A percentile compares a stretch with the other conserved stretches of the same genome.
phyloP scores from a whole-genome alignment of 2,113 vertebrate genomes.

The Polypterus bichir region DNA sequence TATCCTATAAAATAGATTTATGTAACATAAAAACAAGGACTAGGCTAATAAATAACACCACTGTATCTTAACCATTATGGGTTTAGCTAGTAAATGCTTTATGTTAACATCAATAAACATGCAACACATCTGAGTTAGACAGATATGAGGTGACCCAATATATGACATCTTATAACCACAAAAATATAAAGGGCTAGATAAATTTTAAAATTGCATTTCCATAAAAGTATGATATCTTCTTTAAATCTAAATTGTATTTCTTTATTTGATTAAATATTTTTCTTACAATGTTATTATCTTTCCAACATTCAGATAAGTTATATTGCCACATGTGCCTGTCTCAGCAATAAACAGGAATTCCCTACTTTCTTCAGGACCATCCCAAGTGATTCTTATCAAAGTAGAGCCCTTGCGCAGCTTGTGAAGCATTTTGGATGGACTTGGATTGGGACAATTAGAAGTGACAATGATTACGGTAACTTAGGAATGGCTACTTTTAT shows the following conservation, averaged over 20 bases:
- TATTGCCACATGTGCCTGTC: constrained; percentile 7
- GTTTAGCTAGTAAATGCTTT: no score
- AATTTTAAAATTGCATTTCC: background rate
- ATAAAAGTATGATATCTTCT: background rate
- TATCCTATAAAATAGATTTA: background rate
- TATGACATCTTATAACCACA: background rate
- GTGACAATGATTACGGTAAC: constrained; percentile 12
- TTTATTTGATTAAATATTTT: background rate
- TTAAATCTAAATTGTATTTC: background rate
- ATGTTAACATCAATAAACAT: no score
- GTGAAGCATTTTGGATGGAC: constrained; percentile 11
- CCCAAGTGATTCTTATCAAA: constrained; percentile 9
- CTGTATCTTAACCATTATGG: no score
- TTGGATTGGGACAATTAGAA: constrained; percentile 10
- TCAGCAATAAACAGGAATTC: constrained; percentile 6
- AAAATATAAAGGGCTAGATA: background rate
- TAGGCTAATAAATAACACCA: no score
- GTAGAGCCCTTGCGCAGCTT: constrained; percentile 8
- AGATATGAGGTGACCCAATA: no score
- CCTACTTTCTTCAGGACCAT: constrained; percentile 13
- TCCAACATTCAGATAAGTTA: constrained; percentile 7
- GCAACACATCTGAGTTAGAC: no score
- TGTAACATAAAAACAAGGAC: no score
- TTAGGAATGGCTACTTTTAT: constrained; percentile 8
- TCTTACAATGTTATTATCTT: background rate